Conservation (phyloP, 2,113 vertebrate genomes). For the Eonycteris spelaea region DNA sequence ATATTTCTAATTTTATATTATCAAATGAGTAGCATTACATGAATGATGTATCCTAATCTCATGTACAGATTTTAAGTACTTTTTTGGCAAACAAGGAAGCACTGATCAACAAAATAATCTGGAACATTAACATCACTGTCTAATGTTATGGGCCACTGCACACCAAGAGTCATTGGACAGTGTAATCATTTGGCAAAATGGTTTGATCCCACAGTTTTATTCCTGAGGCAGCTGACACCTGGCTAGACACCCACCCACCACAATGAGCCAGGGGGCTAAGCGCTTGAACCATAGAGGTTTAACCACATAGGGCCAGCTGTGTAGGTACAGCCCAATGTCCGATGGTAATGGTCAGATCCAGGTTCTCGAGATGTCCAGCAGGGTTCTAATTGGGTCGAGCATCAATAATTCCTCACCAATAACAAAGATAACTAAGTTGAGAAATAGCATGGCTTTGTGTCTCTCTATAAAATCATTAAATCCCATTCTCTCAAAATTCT, state of each 20-base stretch:
- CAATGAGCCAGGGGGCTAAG: not conserved
- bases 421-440: not conserved
- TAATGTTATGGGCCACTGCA: not conserved
- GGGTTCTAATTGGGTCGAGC: not conserved
- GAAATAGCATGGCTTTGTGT: not conserved
- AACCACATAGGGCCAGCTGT: not conserved
- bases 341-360: not conserved
- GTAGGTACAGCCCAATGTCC: not conserved
- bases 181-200: not conserved
- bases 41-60: slow-evolving; percentile 14
- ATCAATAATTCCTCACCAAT: not conserved
- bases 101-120: not conserved
- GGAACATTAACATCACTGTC: not conserved
- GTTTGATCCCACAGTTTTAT: not conserved
- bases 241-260: not conserved
- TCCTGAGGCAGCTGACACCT: not conserved
- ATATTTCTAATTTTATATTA: slow-evolving; percentile 30
- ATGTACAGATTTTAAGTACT: not conserved
- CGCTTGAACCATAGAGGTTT: not conserved
- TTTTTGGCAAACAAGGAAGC: not conserved
- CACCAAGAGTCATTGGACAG: not conserved
- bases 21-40: not conserved
- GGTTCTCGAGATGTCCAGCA: not conserved
- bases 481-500: not conserved
- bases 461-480: not conserved